These are phyloP conservation scores for Balearica regulorum DNA, from an alignment of 2,797 vertebrate species.

Conservation along the genomic window DNA sequence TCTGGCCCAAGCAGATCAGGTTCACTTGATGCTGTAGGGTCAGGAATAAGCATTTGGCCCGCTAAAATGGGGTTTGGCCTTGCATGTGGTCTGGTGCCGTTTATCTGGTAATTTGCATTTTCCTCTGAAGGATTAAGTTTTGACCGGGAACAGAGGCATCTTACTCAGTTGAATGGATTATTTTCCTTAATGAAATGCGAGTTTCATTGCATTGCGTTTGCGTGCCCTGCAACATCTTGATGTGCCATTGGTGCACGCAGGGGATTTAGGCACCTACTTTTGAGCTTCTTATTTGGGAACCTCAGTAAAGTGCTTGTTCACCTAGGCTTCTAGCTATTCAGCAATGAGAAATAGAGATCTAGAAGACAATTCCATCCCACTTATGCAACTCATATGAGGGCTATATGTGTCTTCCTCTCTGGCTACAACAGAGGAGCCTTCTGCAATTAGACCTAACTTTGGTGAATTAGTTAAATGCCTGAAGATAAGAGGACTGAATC, in stretches of 20 bases:
- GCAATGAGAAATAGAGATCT: background rate
- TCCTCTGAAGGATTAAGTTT: background rate
- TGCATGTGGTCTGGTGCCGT: background rate
- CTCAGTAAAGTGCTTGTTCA: background rate
- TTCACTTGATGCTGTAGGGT: background rate
- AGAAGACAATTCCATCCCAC: background rate
- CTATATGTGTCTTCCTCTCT: background rate
- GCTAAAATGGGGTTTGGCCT: background rate
- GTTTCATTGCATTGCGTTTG: fast-evolving
- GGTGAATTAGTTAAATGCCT: background rate
- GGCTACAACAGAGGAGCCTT: background rate
- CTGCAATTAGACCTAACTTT: background rate
- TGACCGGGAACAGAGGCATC: background rate
- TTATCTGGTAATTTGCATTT: background rate
- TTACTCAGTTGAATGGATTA: background rate
- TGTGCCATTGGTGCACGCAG: background rate
- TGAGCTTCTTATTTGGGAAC: background rate
- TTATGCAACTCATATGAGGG: background rate
- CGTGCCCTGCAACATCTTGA: background rate
- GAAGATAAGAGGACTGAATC: background rate
- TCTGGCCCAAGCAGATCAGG: background rate
- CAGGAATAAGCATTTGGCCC: background rate
- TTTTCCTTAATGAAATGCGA: background rate
- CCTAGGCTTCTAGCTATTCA: background rate
- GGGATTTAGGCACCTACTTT: background rate